Evolutionary conservation across 2,797 vertebrate genomes (phyloP).

Genomic region (Pseudomugil tenellus): DNA sequence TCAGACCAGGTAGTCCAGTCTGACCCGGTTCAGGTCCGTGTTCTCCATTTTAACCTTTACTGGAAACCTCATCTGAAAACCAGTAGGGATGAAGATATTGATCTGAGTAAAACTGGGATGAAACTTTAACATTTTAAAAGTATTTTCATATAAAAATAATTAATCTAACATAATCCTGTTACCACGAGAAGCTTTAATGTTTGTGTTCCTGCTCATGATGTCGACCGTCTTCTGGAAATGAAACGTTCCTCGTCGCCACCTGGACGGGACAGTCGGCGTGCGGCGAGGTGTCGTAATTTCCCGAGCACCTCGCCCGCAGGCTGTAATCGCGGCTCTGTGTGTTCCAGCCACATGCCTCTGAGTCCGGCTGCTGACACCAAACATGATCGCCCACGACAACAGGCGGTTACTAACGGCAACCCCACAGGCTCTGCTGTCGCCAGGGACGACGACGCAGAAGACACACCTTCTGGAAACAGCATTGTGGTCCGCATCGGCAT

Average conservation of each 20-base stretch:
- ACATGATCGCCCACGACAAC: slow-evolving; percentile 90
- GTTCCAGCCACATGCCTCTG: slow-evolving; percentile 86
- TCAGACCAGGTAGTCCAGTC: too few relatives aligned
- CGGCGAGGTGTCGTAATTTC: not conserved
- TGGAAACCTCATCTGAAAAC: too few relatives aligned
- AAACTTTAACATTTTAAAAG: too few relatives aligned
- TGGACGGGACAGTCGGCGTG: not conserved
- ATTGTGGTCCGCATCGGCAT: slow-evolving; percentile 94
- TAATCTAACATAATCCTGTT: too few relatives aligned
- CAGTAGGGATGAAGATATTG: too few relatives aligned
- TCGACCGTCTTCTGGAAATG: too few relatives aligned
- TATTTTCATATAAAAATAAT: too few relatives aligned
- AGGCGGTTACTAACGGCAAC: slow-evolving; percentile 85
- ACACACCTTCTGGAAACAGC: slow-evolving; percentile 87
- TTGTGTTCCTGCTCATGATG: too few relatives aligned
- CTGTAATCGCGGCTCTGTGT: not conserved
- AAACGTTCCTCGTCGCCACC: not conserved
- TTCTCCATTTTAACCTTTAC: too few relatives aligned
- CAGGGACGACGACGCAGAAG: slow-evolving; percentile 83
- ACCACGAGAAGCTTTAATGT: too few relatives aligned
- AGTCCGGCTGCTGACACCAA: slow-evolving; percentile 91
- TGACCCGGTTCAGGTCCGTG: too few relatives aligned
- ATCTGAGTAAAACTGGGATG: too few relatives aligned
- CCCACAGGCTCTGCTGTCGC: slow-evolving; percentile 82
- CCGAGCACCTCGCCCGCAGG: not conserved